Evolutionary conservation across 30 jellyfish, hydroid and myxozoan species (phyloP).

Genomic region (Chrysaora quinquecirrha): DNA sequence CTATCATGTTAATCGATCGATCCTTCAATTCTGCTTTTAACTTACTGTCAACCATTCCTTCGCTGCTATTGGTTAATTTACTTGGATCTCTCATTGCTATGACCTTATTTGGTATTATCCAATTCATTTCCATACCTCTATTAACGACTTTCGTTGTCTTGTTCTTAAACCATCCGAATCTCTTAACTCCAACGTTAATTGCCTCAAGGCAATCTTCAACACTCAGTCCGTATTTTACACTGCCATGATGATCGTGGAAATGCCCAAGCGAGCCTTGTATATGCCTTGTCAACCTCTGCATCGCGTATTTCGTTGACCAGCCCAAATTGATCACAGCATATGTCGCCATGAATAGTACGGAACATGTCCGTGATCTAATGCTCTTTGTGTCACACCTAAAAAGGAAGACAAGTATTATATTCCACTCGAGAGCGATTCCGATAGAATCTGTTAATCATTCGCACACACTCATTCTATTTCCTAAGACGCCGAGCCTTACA

Average conservation of each 20-base stretch:
- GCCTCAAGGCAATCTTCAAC: conserved; percentile 81
- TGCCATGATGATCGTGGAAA: conserved; percentile 91
- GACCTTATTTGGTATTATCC: conserved; percentile 81
- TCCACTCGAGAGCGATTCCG: no score
- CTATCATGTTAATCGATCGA: conserved; percentile 48
- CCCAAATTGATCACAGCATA: conserved; percentile 76
- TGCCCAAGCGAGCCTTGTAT: conserved; percentile 37
- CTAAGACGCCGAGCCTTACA: no score
- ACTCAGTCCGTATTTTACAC: conserved; percentile 66
- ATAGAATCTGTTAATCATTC: no score
- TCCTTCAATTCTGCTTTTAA: conserved; percentile 66
- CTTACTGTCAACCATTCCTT: conserved; percentile 24
- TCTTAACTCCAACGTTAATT: conserved; percentile 11
- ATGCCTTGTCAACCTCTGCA: conserved; percentile 13
- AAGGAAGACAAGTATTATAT: neutral
- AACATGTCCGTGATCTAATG: conserved; percentile 71
- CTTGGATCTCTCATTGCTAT: conserved; percentile 96
- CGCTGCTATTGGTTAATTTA: neutral
- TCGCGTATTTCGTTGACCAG: conserved; percentile 85
- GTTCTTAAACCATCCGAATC: conserved; percentile 51
- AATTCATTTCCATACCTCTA: conserved; percentile 74
- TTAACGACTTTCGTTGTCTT: conserved; percentile 18
- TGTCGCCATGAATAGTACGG: conserved; percentile 87
- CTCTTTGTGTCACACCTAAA: conserved; percentile 50
- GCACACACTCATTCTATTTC: no score